Percentiles rank a stretch among this genome's conserved stretches.
Evolutionary conservation across 2,888 invertebrate species (phyloP).

Genomic region (Linyphia triangularis): DNA sequence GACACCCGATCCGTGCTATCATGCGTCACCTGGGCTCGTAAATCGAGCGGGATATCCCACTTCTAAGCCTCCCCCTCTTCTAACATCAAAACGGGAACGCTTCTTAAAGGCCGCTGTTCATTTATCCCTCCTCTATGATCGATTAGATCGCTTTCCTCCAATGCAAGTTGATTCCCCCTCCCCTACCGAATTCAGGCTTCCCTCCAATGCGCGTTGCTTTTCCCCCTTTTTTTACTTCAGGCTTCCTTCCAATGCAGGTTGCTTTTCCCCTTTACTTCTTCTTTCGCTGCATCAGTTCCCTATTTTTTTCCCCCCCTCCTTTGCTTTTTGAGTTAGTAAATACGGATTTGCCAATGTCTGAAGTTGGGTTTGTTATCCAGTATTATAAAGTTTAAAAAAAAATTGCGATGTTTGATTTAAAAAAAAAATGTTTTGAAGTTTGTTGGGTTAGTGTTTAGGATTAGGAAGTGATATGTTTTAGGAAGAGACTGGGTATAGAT

Average conservation of each 20-base stretch:
- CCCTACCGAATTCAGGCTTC: neutral
- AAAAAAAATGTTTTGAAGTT: no score
- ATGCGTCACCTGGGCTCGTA: constrained; percentile 17
- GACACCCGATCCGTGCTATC: constrained; percentile 15
- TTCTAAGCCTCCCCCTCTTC: constrained; percentile 5
- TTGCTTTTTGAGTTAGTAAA: constrained; percentile 15
- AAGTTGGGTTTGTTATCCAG: constrained; percentile 51
- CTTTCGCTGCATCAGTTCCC: neutral
- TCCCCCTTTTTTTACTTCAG: neutral
- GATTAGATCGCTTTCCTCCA: no score
- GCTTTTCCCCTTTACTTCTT: neutral
- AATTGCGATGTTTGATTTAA: no score
- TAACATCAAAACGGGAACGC: constrained; percentile 8
- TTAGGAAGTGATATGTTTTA: no score
- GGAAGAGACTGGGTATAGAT: no score
- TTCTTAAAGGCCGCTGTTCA: constrained; percentile 13
- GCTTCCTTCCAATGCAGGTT: no score
- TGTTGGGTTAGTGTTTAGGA: no score
- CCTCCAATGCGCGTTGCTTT: neutral
- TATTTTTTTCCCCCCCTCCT: neutral
- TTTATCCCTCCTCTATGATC: constrained; percentile 13
- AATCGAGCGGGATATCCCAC: constrained; percentile 6
- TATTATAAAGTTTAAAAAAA: no score
- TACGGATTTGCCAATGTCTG: constrained; percentile 34
- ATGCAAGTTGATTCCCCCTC: no score